Percentiles rank a stretch among this genome's conserved stretches.
These are phyloP conservation scores for Calliopsis andreniformis DNA, from an alignment of 1,140 invertebrate genomes.

Conservation along the genomic window DNA sequence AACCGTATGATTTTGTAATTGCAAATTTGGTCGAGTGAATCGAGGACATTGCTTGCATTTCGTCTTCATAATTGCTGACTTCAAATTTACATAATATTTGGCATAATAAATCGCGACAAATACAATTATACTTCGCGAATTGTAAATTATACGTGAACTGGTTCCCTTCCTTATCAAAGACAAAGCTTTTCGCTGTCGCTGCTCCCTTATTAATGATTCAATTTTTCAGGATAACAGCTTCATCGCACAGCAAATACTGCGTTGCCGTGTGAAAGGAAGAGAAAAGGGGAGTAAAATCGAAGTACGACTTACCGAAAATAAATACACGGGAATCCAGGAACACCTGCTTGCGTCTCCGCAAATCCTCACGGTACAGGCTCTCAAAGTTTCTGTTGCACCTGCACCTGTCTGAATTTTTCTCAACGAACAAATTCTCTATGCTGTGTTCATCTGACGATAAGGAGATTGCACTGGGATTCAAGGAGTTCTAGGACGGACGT, in stretches of 20 bases:
- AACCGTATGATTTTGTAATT: constrained; percentile 29
- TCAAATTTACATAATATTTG: not conserved
- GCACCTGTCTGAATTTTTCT: constrained; percentile 52
- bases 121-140: not conserved
- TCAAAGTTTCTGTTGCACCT: too few species aligned
- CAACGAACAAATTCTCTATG: constrained; percentile 21
- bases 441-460: constrained; percentile 3
- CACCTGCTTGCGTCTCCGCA: constrained; percentile 39
- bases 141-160: not conserved
- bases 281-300: constrained; percentile 17
- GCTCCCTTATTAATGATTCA: too few species aligned
- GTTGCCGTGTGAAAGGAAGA: not conserved
- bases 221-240: not conserved
- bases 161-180: not conserved
- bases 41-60: constrained; percentile 26
- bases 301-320: constrained; percentile 45
- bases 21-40: constrained; percentile 43
- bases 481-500: not conserved
- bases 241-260: not conserved
- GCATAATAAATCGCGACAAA: not conserved
- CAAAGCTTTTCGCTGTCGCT: not conserved
- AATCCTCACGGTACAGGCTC: too few species aligned
- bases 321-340: constrained; percentile 5
- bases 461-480: not conserved
- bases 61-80: not conserved